phyloP scores from a whole-genome alignment of 2,888 invertebrate species.

The Leptura quadrifasciata region DNA sequence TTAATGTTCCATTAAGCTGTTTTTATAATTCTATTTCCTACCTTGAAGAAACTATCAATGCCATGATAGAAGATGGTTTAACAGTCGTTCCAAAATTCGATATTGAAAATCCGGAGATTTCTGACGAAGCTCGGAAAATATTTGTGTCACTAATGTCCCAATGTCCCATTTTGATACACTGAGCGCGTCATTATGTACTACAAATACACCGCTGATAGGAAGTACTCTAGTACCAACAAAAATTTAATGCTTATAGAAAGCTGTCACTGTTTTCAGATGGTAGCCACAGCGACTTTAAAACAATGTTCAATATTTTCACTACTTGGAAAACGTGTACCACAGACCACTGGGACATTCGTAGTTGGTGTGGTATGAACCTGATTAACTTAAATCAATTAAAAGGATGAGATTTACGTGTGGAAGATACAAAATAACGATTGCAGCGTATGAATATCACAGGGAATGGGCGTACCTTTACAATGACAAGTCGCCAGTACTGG shows the following conservation, averaged over 20 bases:
- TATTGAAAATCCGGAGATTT: conserved; percentile 74
- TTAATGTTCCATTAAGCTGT: conserved; percentile 77
- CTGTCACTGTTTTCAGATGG: conserved; percentile 89
- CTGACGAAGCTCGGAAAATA: conserved; percentile 68
- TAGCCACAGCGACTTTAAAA: conserved; percentile 89
- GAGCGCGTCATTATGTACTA: no score
- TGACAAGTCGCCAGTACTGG: conserved; percentile 80
- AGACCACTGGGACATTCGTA: conserved; percentile 57
- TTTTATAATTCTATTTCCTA: conserved; percentile 81
- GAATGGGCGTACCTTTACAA: conserved; percentile 79
- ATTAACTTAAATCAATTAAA: conserved; percentile 83
- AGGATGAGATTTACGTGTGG: no score
- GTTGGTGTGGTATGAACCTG: conserved; percentile 83
- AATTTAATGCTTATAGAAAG: conserved; percentile 83
- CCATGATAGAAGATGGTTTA: no score
- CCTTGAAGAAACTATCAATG: conserved; percentile 73
- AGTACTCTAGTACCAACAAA: conserved; percentile 85
- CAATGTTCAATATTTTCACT: no score
- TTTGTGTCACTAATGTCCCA: conserved; percentile 75
- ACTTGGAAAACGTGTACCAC: conserved; percentile 74
- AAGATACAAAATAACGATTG: no score
- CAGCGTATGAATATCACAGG: no score
- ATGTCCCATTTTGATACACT: no score
- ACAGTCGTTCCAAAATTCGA: conserved; percentile 79
- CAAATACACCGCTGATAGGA: conserved; percentile 79